Evolutionary conservation across 2,113 vertebrate genomes (phyloP), one percentile per base, ranked within the genome.

Genomic region (Symphodus melops): DNA sequence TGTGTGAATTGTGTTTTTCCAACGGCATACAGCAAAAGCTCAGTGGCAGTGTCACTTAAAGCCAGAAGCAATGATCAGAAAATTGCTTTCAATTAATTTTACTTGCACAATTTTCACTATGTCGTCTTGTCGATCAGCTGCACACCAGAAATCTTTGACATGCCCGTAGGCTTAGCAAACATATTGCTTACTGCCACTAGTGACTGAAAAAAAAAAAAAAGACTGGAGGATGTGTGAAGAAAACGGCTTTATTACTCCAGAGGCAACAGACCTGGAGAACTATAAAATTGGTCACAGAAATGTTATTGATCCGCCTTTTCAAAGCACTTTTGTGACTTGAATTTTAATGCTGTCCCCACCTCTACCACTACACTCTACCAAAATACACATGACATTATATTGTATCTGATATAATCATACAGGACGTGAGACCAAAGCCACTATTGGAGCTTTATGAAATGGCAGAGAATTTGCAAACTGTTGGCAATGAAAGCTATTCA

Each of bases 211-310:
- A 72, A 67, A 51, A 28, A 60, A 72, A 69, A 41, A 64, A 56
- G 12, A 60, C 76, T 67, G 77, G 84, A 67, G 58, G 57, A 81
- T 69, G 78, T 72, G 69, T 16, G 78, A 12, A 71, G 82, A 88
- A 87, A 89, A 89, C 79, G 73, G 83, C 83, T 89, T 89, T 72
- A 88, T 93, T 87, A 89, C 87, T 83, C 77, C 60, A 58, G 72
- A 74, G 85, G 70, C 88, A 63, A 69, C 46, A 48, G 44, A 86
- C 64, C 82, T 79, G 68, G 20, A 90, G 78, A 91, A 86, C 86
- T 91, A 89, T 90, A 89, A 89, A 91, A 91, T 88, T 90, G 89
- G 88, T 89, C 81, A 84, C 85, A 88, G 84, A 84, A 87, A 89
- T 76, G 81, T 77, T 87, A 92, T 93, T 67, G 92, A 91, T 93